phyloP scores from a whole-genome alignment of 2,797 vertebrate genomes.

The Pelodytes ibericus region DNA sequence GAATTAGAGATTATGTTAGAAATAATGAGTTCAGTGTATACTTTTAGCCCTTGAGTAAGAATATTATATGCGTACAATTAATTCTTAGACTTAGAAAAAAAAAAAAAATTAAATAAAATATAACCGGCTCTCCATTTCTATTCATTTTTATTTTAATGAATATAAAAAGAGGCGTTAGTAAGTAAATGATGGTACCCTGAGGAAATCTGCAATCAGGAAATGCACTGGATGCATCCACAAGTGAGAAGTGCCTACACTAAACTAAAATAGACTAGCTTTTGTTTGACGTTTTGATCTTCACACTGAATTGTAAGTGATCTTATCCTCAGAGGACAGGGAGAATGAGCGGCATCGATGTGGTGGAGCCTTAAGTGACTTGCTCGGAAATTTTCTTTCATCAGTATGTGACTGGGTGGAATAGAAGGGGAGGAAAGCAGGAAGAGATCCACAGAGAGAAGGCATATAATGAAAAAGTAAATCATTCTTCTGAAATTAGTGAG shows the following conservation, averaged over 20 bases:
- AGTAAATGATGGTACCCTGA: slow-evolving; percentile 40
- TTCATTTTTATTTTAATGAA: slow-evolving; percentile 52
- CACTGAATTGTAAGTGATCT: slow-evolving; percentile 53
- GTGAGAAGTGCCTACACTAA: slow-evolving; percentile 19
- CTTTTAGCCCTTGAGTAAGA: slow-evolving; percentile 41
- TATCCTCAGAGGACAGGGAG: slow-evolving; percentile 38
- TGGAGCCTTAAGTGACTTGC: slow-evolving; percentile 37
- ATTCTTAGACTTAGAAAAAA: slow-evolving; percentile 25
- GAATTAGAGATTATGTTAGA: slow-evolving; percentile 31
- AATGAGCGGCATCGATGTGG: slow-evolving; percentile 39
- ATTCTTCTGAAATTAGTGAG: slow-evolving; percentile 42
- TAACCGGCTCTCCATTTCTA: slow-evolving; percentile 42
- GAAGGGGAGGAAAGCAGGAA: slow-evolving; percentile 41
- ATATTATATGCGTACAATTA: slow-evolving; percentile 47
- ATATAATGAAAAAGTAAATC: slow-evolving; percentile 42
- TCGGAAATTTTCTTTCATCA: slow-evolving; percentile 48
- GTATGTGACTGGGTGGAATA: slow-evolving; percentile 46
- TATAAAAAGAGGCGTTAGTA: slow-evolving; percentile 40
- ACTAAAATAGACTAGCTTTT: slow-evolving; percentile 49
- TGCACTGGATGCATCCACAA: slow-evolving; percentile 26
- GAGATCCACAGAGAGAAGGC: slow-evolving; percentile 19
- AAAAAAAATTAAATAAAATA: slow-evolving; percentile 32
- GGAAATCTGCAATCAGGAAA: slow-evolving; percentile 34
- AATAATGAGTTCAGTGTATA: slow-evolving; percentile 45
- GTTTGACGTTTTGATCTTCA: slow-evolving; percentile 51